Evolutionary conservation across 1,140 invertebrate species (phyloP).

Genomic region (Pseudachorutes palmiensis): DNA sequence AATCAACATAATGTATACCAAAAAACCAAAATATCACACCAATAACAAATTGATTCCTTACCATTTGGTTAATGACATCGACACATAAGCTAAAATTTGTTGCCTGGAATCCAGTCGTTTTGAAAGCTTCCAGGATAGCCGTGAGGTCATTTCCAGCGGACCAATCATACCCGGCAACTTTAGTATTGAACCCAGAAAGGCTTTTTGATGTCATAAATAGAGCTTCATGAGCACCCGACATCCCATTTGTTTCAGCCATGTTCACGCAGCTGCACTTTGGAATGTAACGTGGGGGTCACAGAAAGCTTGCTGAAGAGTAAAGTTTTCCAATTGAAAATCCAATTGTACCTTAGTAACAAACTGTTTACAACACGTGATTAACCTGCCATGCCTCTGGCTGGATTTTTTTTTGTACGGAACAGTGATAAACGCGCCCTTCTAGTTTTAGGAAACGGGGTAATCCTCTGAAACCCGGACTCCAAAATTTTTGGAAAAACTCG

Average conservation of each 20-base stretch:
- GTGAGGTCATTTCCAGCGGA: slow-evolving; percentile 84
- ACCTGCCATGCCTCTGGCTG: too few relatives aligned
- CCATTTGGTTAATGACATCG: slow-evolving; percentile 87
- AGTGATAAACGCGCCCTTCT: too few relatives aligned
- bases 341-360: too few relatives aligned
- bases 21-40: not conserved
- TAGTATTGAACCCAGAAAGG: not conserved
- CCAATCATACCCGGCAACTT: slow-evolving; percentile 72
- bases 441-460: too few relatives aligned
- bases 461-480: too few relatives aligned
- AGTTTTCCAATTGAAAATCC: too few relatives aligned
- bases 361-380: too few relatives aligned
- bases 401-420: too few relatives aligned
- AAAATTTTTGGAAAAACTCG: too few relatives aligned
- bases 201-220: not conserved
- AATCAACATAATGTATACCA: not conserved
- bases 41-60: slow-evolving; percentile 42
- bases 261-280: not conserved
- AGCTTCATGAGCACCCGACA: not conserved
- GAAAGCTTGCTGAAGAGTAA: too few relatives aligned
- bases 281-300: too few relatives aligned
- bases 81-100: slow-evolving; percentile 87
- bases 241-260: not conserved
- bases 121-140: slow-evolving; percentile 69
- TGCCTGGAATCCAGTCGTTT: slow-evolving; percentile 86